A percentile compares a stretch with the other conserved stretches of the same genome.
These are phyloP conservation scores for Monochamus saltuarius DNA, from an alignment of 1,140 invertebrate species.

Conservation along the genomic window DNA sequence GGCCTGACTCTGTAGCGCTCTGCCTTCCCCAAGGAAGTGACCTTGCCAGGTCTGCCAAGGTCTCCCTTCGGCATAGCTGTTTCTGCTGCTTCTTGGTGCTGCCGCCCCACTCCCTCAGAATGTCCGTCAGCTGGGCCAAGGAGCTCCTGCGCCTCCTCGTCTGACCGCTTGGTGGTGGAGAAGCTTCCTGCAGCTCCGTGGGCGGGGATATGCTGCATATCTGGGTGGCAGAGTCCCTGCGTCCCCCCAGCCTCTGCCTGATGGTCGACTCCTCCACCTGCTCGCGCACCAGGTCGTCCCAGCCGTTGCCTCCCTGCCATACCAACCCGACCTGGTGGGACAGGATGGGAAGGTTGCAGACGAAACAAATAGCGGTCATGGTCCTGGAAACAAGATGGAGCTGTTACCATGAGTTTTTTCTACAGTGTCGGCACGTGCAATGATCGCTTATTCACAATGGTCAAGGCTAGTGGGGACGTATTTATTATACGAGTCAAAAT, in stretches of 20 bases:
- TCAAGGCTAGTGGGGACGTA: not conserved
- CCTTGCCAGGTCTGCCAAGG: conserved; percentile 76
- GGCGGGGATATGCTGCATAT: conserved; percentile 82
- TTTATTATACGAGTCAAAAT: not conserved
- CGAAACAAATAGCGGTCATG: conserved; percentile 92
- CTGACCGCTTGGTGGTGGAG: conserved; percentile 55
- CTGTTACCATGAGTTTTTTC: conserved; percentile 1
- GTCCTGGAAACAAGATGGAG: conserved; percentile 62
- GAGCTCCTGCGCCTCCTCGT: conserved; percentile 76
- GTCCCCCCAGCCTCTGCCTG: conserved; percentile 73
- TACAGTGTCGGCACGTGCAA: not conserved
- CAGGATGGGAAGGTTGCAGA: conserved; percentile 91
- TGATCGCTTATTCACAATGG: not conserved
- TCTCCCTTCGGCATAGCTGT: conserved; percentile 77
- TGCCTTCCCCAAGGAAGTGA: conserved; percentile 72
- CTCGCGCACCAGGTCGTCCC: conserved; percentile 85
- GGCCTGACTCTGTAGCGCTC: conserved; percentile 57
- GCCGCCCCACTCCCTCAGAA: conserved; percentile 80
- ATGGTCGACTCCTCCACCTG: conserved; percentile 82
- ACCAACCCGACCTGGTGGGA: conserved; percentile 90
- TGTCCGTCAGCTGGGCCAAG: conserved; percentile 83
- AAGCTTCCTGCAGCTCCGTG: conserved; percentile 65
- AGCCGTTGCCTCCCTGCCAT: conserved; percentile 90
- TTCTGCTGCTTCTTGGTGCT: conserved; percentile 62
- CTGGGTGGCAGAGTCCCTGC: conserved; percentile 84